Evolutionary conservation across 2,888 invertebrate genomes (phyloP).

Genomic region (Bombylius major): DNA sequence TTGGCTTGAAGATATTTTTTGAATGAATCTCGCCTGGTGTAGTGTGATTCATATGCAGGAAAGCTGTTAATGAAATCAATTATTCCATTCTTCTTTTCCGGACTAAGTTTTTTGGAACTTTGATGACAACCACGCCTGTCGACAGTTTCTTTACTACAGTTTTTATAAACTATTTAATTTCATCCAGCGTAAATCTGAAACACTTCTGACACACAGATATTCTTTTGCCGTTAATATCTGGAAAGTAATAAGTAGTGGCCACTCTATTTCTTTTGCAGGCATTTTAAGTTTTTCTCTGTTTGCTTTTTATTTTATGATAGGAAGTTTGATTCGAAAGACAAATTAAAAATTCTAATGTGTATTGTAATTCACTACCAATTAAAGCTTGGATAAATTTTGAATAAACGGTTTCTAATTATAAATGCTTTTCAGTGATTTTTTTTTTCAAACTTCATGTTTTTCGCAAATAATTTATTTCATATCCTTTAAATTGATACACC

Average conservation of each 20-base stretch:
- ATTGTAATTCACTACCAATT: too few relatives aligned
- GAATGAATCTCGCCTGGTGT: conserved; percentile 9
- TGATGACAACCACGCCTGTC: conserved; percentile 10
- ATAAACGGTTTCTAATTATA: too few relatives aligned
- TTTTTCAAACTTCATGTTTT: too few relatives aligned
- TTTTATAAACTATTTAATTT: conserved; percentile 14
- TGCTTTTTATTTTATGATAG: too few relatives aligned
- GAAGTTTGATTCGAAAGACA: too few relatives aligned
- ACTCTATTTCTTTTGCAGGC: conserved; percentile 8
- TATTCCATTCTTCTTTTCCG: conserved; percentile 9
- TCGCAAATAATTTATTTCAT: too few relatives aligned
- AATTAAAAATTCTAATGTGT: too few relatives aligned
- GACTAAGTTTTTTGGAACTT: conserved; percentile 5
- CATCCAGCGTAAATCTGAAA: conserved; percentile 12
- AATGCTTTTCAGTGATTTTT: too few relatives aligned
- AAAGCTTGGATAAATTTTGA: too few relatives aligned
- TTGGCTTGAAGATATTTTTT: conserved; percentile 10
- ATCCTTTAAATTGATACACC: too few relatives aligned
- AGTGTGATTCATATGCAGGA: conserved; percentile 10
- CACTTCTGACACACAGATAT: conserved; percentile 15
- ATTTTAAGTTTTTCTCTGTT: conserved; percentile 4
- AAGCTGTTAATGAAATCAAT: conserved; percentile 9
- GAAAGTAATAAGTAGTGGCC: conserved; percentile 9
- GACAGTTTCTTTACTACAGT: conserved; percentile 10
- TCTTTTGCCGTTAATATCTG: conserved; percentile 12